A percentile compares a stretch with the other conserved stretches of the same genome.
These are phyloP conservation scores for Rotaria magnacalcarata DNA, from an alignment of 2,888 invertebrate species.

Conservation along the genomic window DNA sequence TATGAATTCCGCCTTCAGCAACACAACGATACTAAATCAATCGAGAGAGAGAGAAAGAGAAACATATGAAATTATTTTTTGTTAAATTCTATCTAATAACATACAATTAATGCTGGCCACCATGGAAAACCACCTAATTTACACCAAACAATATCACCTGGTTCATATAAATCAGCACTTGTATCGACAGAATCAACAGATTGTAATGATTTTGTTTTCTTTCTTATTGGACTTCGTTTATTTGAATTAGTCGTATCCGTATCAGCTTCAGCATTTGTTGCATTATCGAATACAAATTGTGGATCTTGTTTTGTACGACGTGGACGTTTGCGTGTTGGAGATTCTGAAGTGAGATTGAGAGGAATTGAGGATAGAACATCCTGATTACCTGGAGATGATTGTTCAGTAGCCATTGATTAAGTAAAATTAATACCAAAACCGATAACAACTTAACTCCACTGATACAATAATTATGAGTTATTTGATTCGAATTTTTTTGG, in stretches of 20 bases:
- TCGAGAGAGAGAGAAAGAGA: neutral
- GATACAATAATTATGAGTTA: neutral
- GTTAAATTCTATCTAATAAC: neutral
- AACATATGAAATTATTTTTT: neutral
- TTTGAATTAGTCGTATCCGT: neutral
- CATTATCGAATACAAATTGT: slow-evolving; percentile 19
- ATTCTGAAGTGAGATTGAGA: neutral
- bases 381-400: neutral
- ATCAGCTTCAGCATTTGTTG: neutral
- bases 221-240: neutral
- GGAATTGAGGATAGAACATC: neutral
- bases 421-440: neutral
- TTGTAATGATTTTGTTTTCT: neutral
- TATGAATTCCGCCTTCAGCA: neutral
- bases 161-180: neutral
- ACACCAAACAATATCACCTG: slow-evolving; percentile 30
- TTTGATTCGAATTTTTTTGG: neutral
- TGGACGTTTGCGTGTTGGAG: slow-evolving; percentile 15
- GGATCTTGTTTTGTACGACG: slow-evolving; percentile 35
- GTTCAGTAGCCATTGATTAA: neutral
- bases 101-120: slow-evolving; percentile 29
- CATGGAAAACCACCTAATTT: slow-evolving; percentile 11
- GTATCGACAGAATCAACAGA: neutral
- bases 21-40: neutral
- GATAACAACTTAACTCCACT: too few relatives aligned